Percentiles rank a stretch among this genome's conserved stretches.
phyloP scores from a whole-genome alignment of 92 coral and sea anemone species.

The Galaxea fascicularis region DNA sequence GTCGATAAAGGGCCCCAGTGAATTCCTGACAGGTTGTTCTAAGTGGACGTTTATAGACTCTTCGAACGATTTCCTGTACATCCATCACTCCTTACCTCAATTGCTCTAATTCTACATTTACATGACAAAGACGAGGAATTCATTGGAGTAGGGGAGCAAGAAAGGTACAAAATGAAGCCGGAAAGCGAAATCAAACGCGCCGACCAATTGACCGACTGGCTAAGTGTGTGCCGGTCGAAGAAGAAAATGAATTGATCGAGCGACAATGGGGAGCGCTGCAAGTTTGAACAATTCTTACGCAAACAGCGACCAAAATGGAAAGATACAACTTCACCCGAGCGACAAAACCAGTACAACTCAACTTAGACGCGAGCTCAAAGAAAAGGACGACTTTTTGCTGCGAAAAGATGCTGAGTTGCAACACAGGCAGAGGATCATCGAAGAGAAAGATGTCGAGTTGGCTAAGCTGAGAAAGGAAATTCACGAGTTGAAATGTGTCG shows the following conservation, averaged over 20 bases:
- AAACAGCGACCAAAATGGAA: conserved; percentile 46
- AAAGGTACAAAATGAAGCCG: conserved; percentile 23
- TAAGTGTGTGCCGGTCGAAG: neutral
- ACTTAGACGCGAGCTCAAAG: conserved; percentile 80
- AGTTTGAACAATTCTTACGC: conserved; percentile 61
- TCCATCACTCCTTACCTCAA: conserved; percentile 15
- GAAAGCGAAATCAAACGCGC: conserved; percentile 19
- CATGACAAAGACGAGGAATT: conserved; percentile 42
- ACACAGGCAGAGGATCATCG: conserved; percentile 78
- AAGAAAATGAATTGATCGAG: conserved; percentile 12
- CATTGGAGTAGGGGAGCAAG: conserved; percentile 30
- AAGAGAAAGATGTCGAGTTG: conserved; percentile 87
- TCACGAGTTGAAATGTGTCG: conserved; percentile 96
- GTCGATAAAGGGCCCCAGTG: neutral
- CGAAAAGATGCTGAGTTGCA: conserved; percentile 92
- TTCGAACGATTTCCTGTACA: neutral
- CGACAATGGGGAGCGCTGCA: conserved; percentile 87
- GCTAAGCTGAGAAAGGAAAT: conserved; percentile 87
- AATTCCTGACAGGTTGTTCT: conserved; percentile 7
- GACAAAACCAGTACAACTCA: conserved; percentile 34
- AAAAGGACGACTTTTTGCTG: conserved; percentile 86
- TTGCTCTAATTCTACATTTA: conserved; percentile 24
- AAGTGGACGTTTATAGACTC: conserved; percentile 1
- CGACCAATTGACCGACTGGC: conserved; percentile 6
- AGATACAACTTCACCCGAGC: neutral